Evolutionary conservation across 2,888 invertebrate genomes (phyloP).

Genomic region (Tipula lateralis): DNA sequence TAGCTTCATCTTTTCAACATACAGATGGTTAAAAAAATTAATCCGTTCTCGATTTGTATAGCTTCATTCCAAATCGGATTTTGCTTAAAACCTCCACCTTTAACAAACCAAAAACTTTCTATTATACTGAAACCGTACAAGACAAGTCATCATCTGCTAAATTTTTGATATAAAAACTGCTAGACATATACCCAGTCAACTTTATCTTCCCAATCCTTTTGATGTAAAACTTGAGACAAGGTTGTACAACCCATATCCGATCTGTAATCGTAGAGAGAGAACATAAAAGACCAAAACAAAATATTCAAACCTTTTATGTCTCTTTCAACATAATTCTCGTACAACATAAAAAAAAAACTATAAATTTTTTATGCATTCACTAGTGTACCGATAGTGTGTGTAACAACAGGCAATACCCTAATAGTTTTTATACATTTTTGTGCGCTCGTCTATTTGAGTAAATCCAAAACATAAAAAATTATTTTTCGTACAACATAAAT

Average conservation of each 20-base stretch:
- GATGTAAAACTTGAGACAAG: background rate
- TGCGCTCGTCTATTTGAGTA: background rate
- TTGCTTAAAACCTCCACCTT: no score
- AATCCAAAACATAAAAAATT: background rate
- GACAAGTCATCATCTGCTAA: no score
- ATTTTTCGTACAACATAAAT: background rate
- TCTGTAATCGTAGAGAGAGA: background rate
- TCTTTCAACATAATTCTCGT: background rate
- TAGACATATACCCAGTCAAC: no score
- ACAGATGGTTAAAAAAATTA: no score
- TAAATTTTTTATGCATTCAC: background rate
- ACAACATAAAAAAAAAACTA: background rate
- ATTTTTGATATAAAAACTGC: no score
- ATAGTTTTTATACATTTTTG: conserved; percentile 2
- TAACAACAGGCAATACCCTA: conserved; percentile 15
- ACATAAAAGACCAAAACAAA: background rate
- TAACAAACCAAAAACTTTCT: no score
- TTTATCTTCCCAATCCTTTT: no score
- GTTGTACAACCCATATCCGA: background rate
- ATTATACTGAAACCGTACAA: no score
- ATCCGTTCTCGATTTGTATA: no score
- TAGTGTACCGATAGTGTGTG: background rate
- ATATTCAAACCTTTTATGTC: background rate
- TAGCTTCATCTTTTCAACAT: no score
- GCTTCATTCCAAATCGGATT: no score